These are phyloP conservation scores for Eubasilissa regina DNA, from an alignment of 1,140 invertebrate genomes.

Conservation along the genomic window DNA sequence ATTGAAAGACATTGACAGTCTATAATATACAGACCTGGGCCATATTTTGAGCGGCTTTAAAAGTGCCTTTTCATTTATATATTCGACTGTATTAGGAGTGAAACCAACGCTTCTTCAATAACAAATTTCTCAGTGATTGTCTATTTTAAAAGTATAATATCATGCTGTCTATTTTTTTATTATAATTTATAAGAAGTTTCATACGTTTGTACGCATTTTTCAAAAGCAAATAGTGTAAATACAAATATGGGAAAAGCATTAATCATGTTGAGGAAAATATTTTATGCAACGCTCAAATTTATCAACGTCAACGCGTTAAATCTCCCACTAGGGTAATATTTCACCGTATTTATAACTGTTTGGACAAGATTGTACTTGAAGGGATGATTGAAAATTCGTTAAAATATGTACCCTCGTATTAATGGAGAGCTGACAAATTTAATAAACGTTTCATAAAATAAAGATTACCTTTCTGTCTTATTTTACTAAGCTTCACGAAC, in stretches of 20 bases:
- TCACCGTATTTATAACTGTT: neutral
- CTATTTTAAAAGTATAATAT: neutral
- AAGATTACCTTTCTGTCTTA: too few species aligned
- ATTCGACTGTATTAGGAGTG: neutral
- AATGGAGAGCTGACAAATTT: too few species aligned
- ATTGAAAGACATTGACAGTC: too few species aligned
- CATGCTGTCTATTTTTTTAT: neutral
- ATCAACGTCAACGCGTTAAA: conserved; percentile 30
- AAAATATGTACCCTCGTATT: neutral
- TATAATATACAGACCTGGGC: too few species aligned
- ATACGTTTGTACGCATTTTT: neutral
- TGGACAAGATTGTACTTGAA: neutral
- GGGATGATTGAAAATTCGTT: neutral
- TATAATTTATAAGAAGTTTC: neutral
- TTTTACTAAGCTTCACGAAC: too few species aligned
- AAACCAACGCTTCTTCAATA: neutral
- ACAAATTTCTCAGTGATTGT: neutral
- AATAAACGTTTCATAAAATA: too few species aligned
- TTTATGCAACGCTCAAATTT: conserved; percentile 37
- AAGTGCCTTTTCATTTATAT: neutral
- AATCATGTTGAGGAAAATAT: conserved; percentile 22
- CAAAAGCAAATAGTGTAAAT: conserved; percentile 18
- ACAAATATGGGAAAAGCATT: conserved; percentile 31
- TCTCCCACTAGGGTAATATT: conserved; percentile 16
- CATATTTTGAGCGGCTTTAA: too few species aligned